Conservation (phyloP, 2,113 vertebrate species). For the Gobius niger region DNA sequence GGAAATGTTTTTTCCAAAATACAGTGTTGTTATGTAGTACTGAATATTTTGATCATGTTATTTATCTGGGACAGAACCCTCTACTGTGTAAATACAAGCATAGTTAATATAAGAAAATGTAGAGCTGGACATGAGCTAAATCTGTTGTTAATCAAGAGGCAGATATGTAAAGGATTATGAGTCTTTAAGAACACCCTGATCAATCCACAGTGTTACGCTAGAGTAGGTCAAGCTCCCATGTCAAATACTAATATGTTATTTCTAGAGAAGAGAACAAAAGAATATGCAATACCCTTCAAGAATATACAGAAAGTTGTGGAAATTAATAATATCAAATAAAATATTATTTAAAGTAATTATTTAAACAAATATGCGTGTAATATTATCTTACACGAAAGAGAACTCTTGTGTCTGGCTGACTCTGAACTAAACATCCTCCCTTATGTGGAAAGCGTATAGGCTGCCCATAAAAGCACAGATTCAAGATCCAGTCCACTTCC, state of each 20-base stretch:
- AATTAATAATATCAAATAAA: not conserved
- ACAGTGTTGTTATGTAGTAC: not conserved
- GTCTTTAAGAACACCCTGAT: not conserved
- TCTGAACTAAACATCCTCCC: constrained; percentile 5
- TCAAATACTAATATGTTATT: constrained; percentile 2
- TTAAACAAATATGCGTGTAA: not conserved
- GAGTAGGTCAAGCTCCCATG: constrained; percentile 7
- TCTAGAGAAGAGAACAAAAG: not conserved
- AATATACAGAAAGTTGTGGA: not conserved
- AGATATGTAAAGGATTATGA: constrained; percentile 1
- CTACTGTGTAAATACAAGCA: not conserved
- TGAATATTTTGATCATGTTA: not conserved
- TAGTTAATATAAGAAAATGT: not conserved
- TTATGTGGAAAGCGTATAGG: constrained; percentile 22
- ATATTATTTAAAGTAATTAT: too few species aligned
- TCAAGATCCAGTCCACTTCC: constrained; percentile 13
- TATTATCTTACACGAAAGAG: not conserved
- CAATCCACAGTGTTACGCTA: not conserved
- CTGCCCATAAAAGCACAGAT: constrained; percentile 21
- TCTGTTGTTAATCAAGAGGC: constrained; percentile 5
- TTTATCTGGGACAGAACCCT: not conserved
- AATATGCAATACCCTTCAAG: not conserved
- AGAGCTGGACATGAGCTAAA: not conserved
- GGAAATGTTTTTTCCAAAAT: not conserved
- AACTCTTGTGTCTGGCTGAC: not conserved